Evolutionary conservation across 2,113 vertebrate species (phyloP), one percentile per base, ranked within the genome.

Genomic region (Nerophis ophidion): DNA sequence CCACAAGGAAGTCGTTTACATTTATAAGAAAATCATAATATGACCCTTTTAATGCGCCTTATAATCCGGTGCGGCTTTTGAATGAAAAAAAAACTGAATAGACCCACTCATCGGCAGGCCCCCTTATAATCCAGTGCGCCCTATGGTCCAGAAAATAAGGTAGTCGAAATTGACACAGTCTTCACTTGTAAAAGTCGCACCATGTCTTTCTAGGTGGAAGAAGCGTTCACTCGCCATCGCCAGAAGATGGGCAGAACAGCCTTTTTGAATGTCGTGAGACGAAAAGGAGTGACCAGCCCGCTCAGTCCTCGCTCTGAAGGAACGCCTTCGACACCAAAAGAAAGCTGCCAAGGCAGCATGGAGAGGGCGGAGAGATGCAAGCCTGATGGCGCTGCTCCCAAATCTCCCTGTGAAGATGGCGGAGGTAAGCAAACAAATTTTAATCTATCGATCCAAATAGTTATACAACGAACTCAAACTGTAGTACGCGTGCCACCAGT

Each of bases 171-270:
- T n/a, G 33, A 4, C 17, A 3, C 7, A 34, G 7, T n/a, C 33
- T 7, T 53, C 8, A 15, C 33, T 8, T n/a, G 9, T 6, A 11
- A 6, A 17, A 56, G 9, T 40, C n/a, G 40, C 1, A 36, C n/a
- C 1, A 61, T n/a, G n/a, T 34, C 35, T 44, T n/a, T 55, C 10
- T 63, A 88, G 87, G 92, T 99, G 63, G 96, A 99, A 83, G 97
- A 93, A 2, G 95, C 93, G 0, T 98, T 98, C 71, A 98, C 95
- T 0, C 91, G 87, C 14, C 95, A 98, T 73, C 89, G 97, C 42
- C 96, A 99, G 86, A 93, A 90, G 81, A 97, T 98, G 95, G 95
- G 96, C 52, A 90, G 93, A 68, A 98, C 96, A 0, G 97, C 97
- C 3, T 99, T 99, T 83, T 91, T 99, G 42, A 96, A 94, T 0